Base-by-base conservation (phyloP, 2,113 vertebrate species). In the Holacanthus passer region DNA sequence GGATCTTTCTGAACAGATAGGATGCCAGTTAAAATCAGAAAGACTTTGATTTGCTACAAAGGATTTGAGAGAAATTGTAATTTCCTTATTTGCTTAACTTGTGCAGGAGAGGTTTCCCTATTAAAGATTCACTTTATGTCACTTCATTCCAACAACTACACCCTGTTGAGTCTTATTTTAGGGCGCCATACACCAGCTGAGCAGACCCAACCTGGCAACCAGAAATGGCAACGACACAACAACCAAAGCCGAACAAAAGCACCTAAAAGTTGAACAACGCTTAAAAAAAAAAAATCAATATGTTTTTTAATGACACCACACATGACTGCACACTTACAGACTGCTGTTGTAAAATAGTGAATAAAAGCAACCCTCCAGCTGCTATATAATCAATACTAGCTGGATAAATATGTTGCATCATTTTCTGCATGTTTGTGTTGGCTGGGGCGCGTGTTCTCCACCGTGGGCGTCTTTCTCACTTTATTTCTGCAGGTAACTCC, bases 351-450 rank as follows among this genome's bases (percentile, higher is more conserved):
- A n/a, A n/a, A n/a, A n/a, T n/a, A n/a, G n/a, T 62, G 17, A 56
- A 7, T 20, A 27, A 43, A 55, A 41, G 13, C 20, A 58, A 24
- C 27, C 10, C 22, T 56, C 35, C 39, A 70, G n/a, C 35, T 20
- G 80, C 48, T 19, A 12, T 22, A 62, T 37, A 70, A 59, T 59
- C 55, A 74, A 41, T 68, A 53, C 13, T 11, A 8, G 5, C 43
- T 35, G 17, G 5, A 22, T n/a, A 27, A 17, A n/a, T 16, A 50
- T 39, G n/a, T 27, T 53, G 31, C 31, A 9, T n/a, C 1, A 13
- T 16, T 47, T 48, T 24, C 20, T 60, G 22, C 20, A 24, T 31
- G 10, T 43, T 65, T 16, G n/a, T 32, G 20, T 41, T 3, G 9
- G 14, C 1, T 11, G 12, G 31, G 31, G 12, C 41, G 6, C 29